A percentile compares a stretch with the other conserved stretches of the same genome.
Conservation (phyloP, 2,113 vertebrate genomes). For the Mellivora capensis region DNA sequence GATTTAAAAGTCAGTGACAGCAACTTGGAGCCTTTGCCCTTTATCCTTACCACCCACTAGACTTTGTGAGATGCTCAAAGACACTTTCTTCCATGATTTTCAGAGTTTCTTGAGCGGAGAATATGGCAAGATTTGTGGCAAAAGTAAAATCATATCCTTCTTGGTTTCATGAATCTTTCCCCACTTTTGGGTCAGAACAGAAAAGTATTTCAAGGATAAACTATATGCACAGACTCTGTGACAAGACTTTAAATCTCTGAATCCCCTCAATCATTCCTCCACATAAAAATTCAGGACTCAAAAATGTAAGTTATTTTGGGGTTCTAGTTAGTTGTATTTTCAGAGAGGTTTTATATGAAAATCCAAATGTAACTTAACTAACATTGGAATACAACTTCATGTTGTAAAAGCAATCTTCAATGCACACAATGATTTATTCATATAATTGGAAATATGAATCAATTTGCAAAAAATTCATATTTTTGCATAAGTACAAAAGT, state of each 20-base stretch:
- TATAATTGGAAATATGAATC: not conserved
- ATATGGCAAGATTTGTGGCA: not conserved
- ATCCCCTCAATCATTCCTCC: not conserved
- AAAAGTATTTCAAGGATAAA: constrained; percentile 9
- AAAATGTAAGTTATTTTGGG: not conserved
- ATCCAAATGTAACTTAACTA: not conserved
- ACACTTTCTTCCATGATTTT: not conserved
- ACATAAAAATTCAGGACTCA: not conserved
- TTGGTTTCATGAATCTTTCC: not conserved
- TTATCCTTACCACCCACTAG: not conserved
- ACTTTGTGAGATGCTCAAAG: not conserved
- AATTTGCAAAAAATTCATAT: not conserved
- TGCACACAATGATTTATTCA: not conserved
- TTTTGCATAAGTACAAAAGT: not conserved
- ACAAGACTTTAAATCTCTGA: not conserved
- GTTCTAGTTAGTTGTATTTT: not conserved
- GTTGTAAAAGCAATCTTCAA: not conserved
- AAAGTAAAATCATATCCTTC: not conserved
- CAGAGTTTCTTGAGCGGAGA: not conserved
- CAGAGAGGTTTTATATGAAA: not conserved
- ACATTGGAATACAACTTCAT: not conserved
- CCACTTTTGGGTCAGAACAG: not conserved
- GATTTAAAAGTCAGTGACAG: not conserved
- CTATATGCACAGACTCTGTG: not conserved
- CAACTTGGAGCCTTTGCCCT: not conserved